Base-by-base conservation (phyloP, 2,797 vertebrate genomes). In the Enoplosus armatus region DNA sequence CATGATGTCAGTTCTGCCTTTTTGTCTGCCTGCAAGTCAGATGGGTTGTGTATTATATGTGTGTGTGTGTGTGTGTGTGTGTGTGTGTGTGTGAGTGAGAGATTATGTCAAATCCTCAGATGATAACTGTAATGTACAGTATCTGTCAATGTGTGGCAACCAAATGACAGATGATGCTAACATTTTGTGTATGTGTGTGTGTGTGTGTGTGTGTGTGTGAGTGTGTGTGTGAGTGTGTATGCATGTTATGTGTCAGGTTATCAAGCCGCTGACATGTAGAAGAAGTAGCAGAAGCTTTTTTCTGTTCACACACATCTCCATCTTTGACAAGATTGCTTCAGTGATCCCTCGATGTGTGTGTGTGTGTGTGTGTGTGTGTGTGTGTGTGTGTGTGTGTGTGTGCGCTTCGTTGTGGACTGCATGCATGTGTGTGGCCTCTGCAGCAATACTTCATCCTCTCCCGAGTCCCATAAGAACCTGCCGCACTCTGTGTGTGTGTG, bases 401-500 rank as follows among this genome's bases (percentile, higher is more conserved):
- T n/a, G 60, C 22, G 60, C 22, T 55, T 67, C 8, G 0, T 26
- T 72, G 59, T 72, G 50, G 65, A 65, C 62, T 76, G 62, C 33
- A 59, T 80, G 59, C 14, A 29, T 74, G 80, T 83, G 85, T 84
- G 85, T 84, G 85, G 81, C 79, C 84, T 82, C 77, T 71, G 84
- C 79, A 83, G 86, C 77, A 84, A 88, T 87, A 87, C 85, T 84
- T 90, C 87, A 87, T 87, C 78, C 71, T 80, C 75, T 86, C 75
- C 24, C 39, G 75, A 79, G 79, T 88, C 84, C 82, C 77, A 50
- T 65, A 83, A 88, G 62, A 87, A 84, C 77, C 31, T 71, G 65
- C 64, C 15, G 35, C 65, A 78, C 66, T 68, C 14, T 65, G 39
- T 54, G 51, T 79, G 45, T 79, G 48, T 82, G 59, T 58, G 56